These are phyloP conservation scores for Mylabris sibirica DNA, from an alignment of 2,888 invertebrate genomes.

Conservation along the genomic window DNA sequence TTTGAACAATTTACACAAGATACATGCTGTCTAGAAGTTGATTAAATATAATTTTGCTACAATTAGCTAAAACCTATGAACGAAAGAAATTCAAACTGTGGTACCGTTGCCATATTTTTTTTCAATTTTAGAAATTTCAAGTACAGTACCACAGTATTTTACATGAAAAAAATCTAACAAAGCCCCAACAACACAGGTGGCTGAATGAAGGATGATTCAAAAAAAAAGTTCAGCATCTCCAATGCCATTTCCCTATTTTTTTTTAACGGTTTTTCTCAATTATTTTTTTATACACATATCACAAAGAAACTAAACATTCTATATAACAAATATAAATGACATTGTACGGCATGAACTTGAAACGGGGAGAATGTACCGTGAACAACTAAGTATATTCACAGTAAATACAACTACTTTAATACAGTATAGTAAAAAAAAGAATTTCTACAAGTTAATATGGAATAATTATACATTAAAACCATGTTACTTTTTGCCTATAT, in stretches of 20 bases:
- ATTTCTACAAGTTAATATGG: conserved; percentile 24
- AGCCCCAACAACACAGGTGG: conserved; percentile 14
- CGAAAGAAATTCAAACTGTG: conserved; percentile 22
- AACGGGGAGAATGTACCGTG: conserved; percentile 18
- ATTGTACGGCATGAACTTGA: conserved; percentile 29
- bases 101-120: conserved; percentile 8
- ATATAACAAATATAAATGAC: conserved; percentile 19
- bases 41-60: conserved; percentile 25
- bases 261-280: conserved; percentile 1
- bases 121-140: conserved; percentile 19
- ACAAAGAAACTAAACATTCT: conserved; percentile 21
- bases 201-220: conserved; percentile 13
- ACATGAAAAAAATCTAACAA: conserved; percentile 18
- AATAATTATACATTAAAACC: conserved; percentile 14
- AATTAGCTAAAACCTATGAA: not conserved
- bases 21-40: conserved; percentile 42
- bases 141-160: conserved; percentile 21
- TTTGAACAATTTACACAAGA: conserved; percentile 33
- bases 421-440: conserved; percentile 29
- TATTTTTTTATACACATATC: conserved; percentile 18
- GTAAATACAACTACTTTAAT: conserved; percentile 25
- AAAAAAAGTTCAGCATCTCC: conserved; percentile 22
- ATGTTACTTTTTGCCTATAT: conserved; percentile 17
- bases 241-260: conserved; percentile 21
- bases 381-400: conserved; percentile 18